Base-by-base conservation (phyloP, 2,113 vertebrate species). In the Psettodes erumei region DNA sequence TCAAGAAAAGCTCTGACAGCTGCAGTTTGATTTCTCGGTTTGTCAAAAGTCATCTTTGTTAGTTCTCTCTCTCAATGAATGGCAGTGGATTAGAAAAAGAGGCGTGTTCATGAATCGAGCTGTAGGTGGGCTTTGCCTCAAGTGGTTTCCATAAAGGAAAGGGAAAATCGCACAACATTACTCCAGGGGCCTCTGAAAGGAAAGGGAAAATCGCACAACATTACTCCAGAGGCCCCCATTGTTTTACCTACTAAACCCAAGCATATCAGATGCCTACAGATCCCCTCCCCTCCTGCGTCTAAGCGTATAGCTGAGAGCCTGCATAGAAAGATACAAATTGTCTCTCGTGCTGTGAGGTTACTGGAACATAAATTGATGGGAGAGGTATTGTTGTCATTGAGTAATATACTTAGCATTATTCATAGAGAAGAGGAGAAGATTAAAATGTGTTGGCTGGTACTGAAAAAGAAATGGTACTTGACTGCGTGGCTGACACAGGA, bases 321-420 rank as follows among this genome's bases (percentile, higher is more conserved):
- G 91, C 90, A 86, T 88, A 85, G 91, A 93, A 92, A 91, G 91
- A 93, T 93, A 94, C 91, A 93, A 93, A 93, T 93, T 92, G 91
- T 86, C 82, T 42, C 90, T 86, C 71, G 55, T 85, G 86, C 89
- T 91, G 81, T 78, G 87, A 82, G 83, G 89, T 92, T 90, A 83
- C 84, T 66, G 82, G 89, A 91, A 91, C 94, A 94, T 93, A 94
- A 94, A 94, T 93, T 93, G 92, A 90, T 74, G 83, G 75, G 62
- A 90, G 83, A 75, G 74, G 55, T 85, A 88, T 91, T 91, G 84
- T 91, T 93, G 93, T 94, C 91, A 92, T 77, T 90, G 93, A 92
- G 87, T 93, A 90, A 94, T 92, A 93, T 90, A 92, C 90, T 93
- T 93, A 92, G 89, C 90, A 89, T 93, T 93, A 92, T 93, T 93